These are phyloP conservation scores for Cololabis saira DNA, from an alignment of 2,113 vertebrate species.

Conservation along the genomic window DNA sequence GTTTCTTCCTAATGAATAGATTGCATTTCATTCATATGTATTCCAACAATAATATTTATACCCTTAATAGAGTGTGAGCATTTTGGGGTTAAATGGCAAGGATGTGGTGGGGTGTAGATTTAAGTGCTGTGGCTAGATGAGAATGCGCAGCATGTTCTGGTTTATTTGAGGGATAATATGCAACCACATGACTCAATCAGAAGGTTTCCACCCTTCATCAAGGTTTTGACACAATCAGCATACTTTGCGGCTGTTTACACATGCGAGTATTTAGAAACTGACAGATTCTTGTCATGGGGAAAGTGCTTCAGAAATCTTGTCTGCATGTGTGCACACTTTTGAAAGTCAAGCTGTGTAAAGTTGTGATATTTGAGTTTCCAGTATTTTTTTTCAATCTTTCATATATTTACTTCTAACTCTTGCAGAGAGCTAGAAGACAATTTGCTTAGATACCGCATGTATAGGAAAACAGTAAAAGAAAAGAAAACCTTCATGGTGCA, in stretches of 20 bases:
- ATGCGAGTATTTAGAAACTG: slow-evolving; percentile 70
- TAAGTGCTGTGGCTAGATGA: slow-evolving; percentile 58
- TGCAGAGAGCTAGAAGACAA: slow-evolving; percentile 25
- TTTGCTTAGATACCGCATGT: slow-evolving; percentile 18
- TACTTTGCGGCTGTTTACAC: slow-evolving; percentile 67
- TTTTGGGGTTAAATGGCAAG: slow-evolving; percentile 52
- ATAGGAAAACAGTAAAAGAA: too few species aligned
- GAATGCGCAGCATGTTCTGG: slow-evolving; percentile 59
- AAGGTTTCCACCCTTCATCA: slow-evolving; percentile 72
- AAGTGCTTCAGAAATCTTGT: slow-evolving; percentile 64
- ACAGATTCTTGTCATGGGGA: slow-evolving; percentile 69
- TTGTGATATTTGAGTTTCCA: slow-evolving; percentile 49
- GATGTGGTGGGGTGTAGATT: slow-evolving; percentile 35
- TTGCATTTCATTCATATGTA: slow-evolving; percentile 57
- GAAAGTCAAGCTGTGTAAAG: slow-evolving; percentile 35
- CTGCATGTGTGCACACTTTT: slow-evolving; percentile 53
- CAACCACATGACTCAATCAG: slow-evolving; percentile 78
- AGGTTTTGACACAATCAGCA: slow-evolving; percentile 62
- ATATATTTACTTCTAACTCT: slow-evolving; percentile 26
- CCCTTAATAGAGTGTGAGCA: slow-evolving; percentile 69
- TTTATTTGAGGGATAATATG: slow-evolving; percentile 73
- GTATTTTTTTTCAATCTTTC: slow-evolving; percentile 25
- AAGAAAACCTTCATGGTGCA: background rate
- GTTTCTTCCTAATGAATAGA: slow-evolving; percentile 61
- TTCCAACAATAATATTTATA: slow-evolving; percentile 74